Conservation (phyloP, 1,140 invertebrate species). For the Atopsyche davidsoni region DNA sequence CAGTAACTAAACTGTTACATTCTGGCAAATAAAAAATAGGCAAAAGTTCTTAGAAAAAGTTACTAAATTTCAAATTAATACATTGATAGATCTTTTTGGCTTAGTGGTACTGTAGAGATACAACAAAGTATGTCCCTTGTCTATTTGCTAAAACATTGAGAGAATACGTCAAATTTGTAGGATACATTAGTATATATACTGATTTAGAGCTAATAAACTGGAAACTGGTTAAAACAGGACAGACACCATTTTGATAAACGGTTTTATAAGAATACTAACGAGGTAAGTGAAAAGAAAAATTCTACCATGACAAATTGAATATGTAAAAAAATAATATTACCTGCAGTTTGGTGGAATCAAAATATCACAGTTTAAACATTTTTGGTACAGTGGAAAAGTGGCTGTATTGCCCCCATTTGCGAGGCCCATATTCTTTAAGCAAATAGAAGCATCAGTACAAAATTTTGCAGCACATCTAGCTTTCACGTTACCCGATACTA, state of each 20-base stretch:
- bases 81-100: too few relatives aligned
- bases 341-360: conserved; percentile 40
- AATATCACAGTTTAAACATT: conserved; percentile 28
- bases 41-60: neutral
- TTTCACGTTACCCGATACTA: conserved; percentile 6
- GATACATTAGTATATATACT: neutral
- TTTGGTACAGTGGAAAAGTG: conserved; percentile 4
- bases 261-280: neutral
- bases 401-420: conserved; percentile 22
- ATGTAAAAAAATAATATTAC: conserved; percentile 31
- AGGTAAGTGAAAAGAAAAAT: neutral
- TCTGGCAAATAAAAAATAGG: neutral
- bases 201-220: neutral
- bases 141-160: too few relatives aligned
- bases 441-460: conserved; percentile 8
- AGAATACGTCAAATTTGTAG: neutral
- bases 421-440: conserved; percentile 4
- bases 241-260: neutral
- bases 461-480: conserved; percentile 12
- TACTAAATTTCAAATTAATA: too few relatives aligned
- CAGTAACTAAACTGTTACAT: neutral
- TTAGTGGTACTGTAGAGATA: too few relatives aligned
- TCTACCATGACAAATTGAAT: conserved; percentile 2
- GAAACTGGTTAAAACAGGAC: neutral
- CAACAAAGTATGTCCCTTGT: too few relatives aligned